Evolutionary conservation across 2,113 vertebrate species (phyloP).

Genomic region (Gavialis gangeticus): DNA sequence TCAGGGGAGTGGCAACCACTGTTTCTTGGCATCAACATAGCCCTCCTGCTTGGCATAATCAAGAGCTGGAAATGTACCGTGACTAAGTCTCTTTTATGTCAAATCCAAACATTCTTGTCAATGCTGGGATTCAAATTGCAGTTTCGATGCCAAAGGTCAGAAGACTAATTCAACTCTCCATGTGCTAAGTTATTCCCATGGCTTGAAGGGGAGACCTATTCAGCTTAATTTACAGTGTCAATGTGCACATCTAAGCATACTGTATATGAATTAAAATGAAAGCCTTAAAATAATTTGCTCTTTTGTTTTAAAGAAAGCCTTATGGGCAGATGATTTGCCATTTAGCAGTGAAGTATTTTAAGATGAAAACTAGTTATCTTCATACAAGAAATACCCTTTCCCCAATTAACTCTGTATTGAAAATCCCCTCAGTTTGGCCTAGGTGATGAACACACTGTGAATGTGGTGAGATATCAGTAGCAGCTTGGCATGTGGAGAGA

Average conservation of each 20-base stretch:
- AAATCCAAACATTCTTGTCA: slow-evolving; percentile 54
- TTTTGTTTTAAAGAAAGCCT: neutral
- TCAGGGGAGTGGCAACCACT: neutral
- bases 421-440: accelerated
- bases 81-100: slow-evolving; percentile 58
- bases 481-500: neutral
- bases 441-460: neutral
- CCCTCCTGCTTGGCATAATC: slow-evolving; percentile 62
- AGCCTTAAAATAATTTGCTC: neutral
- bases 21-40: slow-evolving; percentile 37
- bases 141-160: neutral
- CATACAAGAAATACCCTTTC: neutral
- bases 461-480: neutral
- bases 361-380: neutral
- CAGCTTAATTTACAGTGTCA: slow-evolving; percentile 44
- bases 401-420: neutral
- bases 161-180: neutral
- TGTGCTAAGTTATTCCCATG: slow-evolving; percentile 31
- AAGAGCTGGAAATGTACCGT: slow-evolving; percentile 62
- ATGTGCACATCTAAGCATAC: slow-evolving; percentile 36
- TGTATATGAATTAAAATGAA: neutral
- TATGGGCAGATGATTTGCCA: neutral
- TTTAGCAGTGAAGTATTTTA: neutral
- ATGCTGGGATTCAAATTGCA: slow-evolving; percentile 36
- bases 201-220: slow-evolving; percentile 39